These are phyloP conservation scores for Chironomus riparius DNA, from an alignment of 2,888 invertebrate species.

Conservation along the genomic window DNA sequence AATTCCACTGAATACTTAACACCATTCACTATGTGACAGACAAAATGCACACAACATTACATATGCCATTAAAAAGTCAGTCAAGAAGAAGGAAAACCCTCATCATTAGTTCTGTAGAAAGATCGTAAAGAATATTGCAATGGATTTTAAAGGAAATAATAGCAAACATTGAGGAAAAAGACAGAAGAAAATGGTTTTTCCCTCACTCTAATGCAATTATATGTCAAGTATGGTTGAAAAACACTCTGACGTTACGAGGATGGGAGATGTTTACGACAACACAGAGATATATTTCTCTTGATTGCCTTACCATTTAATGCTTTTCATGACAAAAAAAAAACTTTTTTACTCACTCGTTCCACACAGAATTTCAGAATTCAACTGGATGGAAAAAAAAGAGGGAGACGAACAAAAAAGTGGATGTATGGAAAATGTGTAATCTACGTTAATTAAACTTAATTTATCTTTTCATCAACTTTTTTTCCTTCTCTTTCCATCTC, in stretches of 20 bases:
- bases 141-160: background rate
- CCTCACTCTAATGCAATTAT: constrained; percentile 7
- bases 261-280: constrained; percentile 10
- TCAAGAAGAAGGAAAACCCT: background rate
- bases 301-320: constrained; percentile 8
- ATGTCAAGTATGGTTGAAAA: constrained; percentile 12
- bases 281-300: background rate
- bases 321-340: background rate
- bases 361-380: background rate
- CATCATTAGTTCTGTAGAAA: constrained; percentile 12
- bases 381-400: background rate
- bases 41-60: too few species aligned
- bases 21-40: too few species aligned
- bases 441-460: constrained; percentile 27
- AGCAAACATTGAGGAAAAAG: background rate
- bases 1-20: too few species aligned
- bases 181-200: constrained; percentile 20
- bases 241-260: background rate
- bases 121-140: background rate
- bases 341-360: background rate
- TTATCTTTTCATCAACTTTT: constrained; percentile 27
- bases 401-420: background rate
- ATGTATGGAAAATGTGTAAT: constrained; percentile 25
- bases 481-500: background rate
- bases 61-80: too few species aligned